phyloP scores from a whole-genome alignment of 2,113 vertebrate species.

The Phrynosoma blainvillii region DNA sequence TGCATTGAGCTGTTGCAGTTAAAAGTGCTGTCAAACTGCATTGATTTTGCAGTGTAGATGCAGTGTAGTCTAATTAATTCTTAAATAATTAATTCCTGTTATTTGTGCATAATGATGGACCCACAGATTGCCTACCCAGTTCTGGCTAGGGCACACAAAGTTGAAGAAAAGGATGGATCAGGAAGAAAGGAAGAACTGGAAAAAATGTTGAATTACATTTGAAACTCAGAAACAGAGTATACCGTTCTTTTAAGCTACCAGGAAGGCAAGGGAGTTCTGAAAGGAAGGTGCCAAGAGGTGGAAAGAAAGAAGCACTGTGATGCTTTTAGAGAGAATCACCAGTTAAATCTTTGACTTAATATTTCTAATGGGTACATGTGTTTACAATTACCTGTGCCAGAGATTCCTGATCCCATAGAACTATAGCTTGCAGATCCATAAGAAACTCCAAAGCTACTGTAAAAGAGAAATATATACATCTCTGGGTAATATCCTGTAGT shows the following conservation, averaged over 20 bases:
- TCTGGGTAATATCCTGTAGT: too few relatives aligned
- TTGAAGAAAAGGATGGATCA: neutral
- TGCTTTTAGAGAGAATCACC: too few relatives aligned
- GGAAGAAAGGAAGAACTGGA: neutral
- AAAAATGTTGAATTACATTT: neutral
- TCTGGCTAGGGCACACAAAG: neutral
- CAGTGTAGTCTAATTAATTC: neutral
- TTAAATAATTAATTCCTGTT: too few relatives aligned
- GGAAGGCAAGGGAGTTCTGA: neutral
- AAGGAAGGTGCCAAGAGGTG: neutral
- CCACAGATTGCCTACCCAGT: too few relatives aligned
- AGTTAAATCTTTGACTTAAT: too few relatives aligned
- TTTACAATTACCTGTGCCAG: constrained; percentile 8
- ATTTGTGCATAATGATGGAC: neutral
- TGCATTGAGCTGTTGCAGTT: too few relatives aligned
- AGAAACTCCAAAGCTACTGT: neutral
- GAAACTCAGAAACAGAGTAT: neutral
- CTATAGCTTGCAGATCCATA: neutral
- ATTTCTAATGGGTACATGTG: too few relatives aligned
- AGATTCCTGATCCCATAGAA: neutral
- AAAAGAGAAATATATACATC: neutral
- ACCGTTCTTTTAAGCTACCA: neutral
- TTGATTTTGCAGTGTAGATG: too few relatives aligned
- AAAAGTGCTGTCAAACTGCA: too few relatives aligned
- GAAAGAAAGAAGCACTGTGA: neutral